Evolutionary conservation across 2,113 vertebrate genomes (phyloP).

Genomic region (Beaufortia kweichowensis): DNA sequence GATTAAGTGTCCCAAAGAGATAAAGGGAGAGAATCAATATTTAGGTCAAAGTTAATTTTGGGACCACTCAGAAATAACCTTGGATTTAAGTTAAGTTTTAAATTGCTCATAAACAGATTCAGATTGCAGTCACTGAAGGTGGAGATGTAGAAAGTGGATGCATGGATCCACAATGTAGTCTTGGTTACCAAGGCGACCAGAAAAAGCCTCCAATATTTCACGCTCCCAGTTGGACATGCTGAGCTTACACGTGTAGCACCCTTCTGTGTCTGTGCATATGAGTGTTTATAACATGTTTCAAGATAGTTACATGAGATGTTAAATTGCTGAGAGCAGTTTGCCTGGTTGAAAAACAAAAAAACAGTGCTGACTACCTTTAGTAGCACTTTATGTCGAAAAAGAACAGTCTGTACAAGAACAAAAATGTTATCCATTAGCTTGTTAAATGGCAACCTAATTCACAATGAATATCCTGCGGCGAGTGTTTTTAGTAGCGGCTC

Average conservation of each 20-base stretch:
- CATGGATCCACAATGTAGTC: not conserved
- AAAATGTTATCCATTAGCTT: not conserved
- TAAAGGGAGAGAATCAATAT: not conserved
- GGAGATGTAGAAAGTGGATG: not conserved
- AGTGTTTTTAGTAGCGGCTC: not conserved
- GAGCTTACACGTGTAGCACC: not conserved
- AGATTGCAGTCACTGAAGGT: not conserved
- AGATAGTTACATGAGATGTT: too few relatives aligned
- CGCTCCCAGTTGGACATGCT: not conserved
- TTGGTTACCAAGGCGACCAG: conserved; percentile 37
- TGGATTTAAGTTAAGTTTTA: too few relatives aligned
- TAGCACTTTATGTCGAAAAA: not conserved
- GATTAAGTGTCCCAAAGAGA: conserved; percentile 3
- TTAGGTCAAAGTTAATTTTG: not conserved
- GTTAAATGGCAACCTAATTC: not conserved
- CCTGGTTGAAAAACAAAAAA: not conserved
- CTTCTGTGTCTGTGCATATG: not conserved
- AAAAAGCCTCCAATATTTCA: not conserved
- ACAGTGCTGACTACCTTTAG: too few relatives aligned
- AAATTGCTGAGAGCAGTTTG: not conserved
- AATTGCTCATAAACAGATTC: too few relatives aligned
- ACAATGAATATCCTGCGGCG: not conserved
- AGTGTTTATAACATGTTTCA: too few relatives aligned
- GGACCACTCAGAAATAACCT: conserved; percentile 25
- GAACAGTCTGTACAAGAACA: not conserved